Evolutionary conservation across 2,888 invertebrate species (phyloP), one percentile per base, ranked within the genome.

Genomic region (Rhamphomyia laevipes): DNA sequence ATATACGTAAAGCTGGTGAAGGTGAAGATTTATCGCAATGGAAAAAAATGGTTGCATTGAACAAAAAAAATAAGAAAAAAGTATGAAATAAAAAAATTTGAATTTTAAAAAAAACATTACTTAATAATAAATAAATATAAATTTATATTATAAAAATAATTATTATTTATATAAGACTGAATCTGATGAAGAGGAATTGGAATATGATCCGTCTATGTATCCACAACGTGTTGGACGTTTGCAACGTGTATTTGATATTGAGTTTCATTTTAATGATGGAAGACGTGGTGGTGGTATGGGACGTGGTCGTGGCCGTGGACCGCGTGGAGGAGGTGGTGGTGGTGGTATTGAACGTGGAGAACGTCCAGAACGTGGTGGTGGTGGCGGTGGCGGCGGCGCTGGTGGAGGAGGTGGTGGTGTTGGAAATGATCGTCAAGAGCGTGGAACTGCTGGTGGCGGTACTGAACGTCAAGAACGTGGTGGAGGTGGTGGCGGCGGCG

Each of bases 1-100:
- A 95, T 69, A 73, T 93, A 63, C 84, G 95, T 50, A 92, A 93
- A 72, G 88, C 94, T 48, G 93, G 92, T 27, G 94, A 95, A 72
- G 95, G 94, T 41, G 92, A 90, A 64, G 91, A 91, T 70, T 77
- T 83, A 47, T 80, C 81, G 49, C 90, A 92, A 73, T 94, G 93
- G 93, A 93, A 92, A 73, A 90, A 86, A 64, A 85, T 89, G 81
- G 84, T 86, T 59, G 78, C 82, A 63, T 75, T 90, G 51, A 84
- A 83, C 68, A 81, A 77, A 65, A 84, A 84, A 63, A 85, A 84
- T 67, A 67, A 66, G 50, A 65, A 65, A 46, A 84, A 83, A 66
- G 85, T 51, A 67, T 66, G 53, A 18, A 18, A 43, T 13, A 23
- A 12, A 13, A 4, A 9, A 23, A 4, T 13, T 41, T 38, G 31